Percentiles rank a stretch among this genome's conserved stretches.
Evolutionary conservation across 1,140 invertebrate genomes (phyloP).

Genomic region (Globodera rostochiensis): DNA sequence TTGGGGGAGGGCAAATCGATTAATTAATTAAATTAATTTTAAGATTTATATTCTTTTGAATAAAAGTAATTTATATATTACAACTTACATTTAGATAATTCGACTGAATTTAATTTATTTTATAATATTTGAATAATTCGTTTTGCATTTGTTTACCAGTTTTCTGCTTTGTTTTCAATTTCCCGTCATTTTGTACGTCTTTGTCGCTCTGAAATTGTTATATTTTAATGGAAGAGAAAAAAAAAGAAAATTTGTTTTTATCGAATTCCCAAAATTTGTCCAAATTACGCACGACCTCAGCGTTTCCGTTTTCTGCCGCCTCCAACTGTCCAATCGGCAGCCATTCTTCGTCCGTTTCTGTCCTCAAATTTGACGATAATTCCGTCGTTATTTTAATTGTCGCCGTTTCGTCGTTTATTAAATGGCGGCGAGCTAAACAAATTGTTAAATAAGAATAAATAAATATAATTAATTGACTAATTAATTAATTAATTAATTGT

Average conservation of each 20-base stretch:
- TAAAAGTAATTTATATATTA: too few species aligned
- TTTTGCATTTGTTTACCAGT: not conserved
- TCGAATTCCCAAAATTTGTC: not conserved
- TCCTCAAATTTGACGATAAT: slow-evolving; percentile 10
- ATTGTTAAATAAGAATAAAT: not conserved
- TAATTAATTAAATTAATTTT: too few species aligned
- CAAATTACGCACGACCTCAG: not conserved
- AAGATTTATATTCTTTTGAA: too few species aligned
- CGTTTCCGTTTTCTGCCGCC: not conserved
- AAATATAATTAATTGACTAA: too few species aligned
- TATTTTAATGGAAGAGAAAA: not conserved
- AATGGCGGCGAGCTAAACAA: not conserved
- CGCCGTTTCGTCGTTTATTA: not conserved
- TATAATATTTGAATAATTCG: not conserved
- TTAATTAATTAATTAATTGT: too few species aligned
- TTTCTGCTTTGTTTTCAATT: not conserved
- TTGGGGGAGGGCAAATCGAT: not conserved
- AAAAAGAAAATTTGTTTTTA: not conserved
- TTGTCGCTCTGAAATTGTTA: not conserved
- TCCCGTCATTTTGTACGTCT: not conserved
- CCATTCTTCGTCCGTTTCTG: slow-evolving; percentile 17
- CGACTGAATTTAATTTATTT: too few species aligned
- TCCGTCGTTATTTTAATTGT: not conserved
- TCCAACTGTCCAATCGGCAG: slow-evolving; percentile 23
- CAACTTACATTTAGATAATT: too few species aligned